Conservation (phyloP, 2,797 vertebrate genomes). For the Ammospiza maritima region DNA sequence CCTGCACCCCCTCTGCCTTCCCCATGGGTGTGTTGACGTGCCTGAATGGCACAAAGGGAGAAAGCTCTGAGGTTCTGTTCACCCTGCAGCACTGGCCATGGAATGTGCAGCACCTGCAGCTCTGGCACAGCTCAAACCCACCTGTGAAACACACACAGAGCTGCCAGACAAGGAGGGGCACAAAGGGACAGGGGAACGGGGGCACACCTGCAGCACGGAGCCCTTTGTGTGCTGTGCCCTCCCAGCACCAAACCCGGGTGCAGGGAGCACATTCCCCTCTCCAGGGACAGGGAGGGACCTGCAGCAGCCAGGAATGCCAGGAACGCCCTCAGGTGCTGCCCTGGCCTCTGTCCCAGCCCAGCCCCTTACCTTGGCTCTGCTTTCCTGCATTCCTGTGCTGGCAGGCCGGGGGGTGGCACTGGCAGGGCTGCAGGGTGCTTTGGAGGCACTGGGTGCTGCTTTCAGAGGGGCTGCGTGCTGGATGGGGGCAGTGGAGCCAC, state of each 20-base stretch:
- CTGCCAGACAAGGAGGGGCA: neutral
- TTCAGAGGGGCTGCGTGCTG: constrained; percentile 80
- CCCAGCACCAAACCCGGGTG: no score
- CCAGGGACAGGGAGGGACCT: neutral
- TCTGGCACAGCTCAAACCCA: neutral
- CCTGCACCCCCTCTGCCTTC: neutral
- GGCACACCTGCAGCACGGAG: neutral
- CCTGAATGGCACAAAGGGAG: neutral
- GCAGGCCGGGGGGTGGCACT: neutral
- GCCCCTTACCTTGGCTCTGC: constrained; percentile 83
- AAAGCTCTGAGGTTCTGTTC: neutral
- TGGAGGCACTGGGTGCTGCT: constrained; percentile 15
- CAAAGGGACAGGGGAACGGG: neutral
- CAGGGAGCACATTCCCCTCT: neutral
- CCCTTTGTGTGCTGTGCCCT: neutral
- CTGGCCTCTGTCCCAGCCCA: neutral
- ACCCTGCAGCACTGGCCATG: fast-evolving
- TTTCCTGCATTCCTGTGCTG: constrained; percentile 69
- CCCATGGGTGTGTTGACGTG: fast-evolving
- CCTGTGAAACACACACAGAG: neutral
- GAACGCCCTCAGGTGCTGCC: fast-evolving
- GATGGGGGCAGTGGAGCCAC: constrained; percentile 78
- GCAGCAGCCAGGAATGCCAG: neutral
- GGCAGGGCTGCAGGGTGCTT: constrained; percentile 66
- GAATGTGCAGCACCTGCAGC: neutral